Conservation (phyloP, 2,888 invertebrate genomes). For the Miltochrista miniata region DNA sequence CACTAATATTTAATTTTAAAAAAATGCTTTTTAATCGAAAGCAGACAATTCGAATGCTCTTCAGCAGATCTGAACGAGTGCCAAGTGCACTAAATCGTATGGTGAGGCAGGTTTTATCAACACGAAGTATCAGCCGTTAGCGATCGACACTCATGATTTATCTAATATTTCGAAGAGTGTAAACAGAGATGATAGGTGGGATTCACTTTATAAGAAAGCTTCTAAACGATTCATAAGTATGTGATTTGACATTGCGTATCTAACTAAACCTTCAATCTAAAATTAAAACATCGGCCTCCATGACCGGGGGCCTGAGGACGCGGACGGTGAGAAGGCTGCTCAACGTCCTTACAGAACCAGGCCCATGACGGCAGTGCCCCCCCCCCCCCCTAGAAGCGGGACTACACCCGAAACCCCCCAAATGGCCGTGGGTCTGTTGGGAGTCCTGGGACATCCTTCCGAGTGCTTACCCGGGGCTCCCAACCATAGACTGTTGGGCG, state of each 20-base stretch:
- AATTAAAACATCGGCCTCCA: too few relatives aligned
- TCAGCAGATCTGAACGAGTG: conserved; percentile 22
- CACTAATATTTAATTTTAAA: too few relatives aligned
- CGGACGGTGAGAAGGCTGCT: too few relatives aligned
- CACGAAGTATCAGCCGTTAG: conserved; percentile 14
- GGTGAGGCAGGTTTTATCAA: conserved; percentile 14
- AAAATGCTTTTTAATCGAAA: conserved; percentile 26
- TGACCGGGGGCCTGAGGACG: too few relatives aligned
- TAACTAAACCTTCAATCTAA: neutral
- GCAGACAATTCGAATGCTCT: conserved; percentile 21
- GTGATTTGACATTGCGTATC: neutral
- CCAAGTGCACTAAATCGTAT: conserved; percentile 32
- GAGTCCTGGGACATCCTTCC: too few relatives aligned
- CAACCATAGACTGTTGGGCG: too few relatives aligned
- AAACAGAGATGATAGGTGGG: neutral
- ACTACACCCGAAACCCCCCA: too few relatives aligned
- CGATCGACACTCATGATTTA: conserved; percentile 7
- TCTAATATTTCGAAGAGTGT: neutral
- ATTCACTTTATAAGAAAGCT: neutral
- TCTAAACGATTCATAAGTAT: neutral
- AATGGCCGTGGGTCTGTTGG: too few relatives aligned
- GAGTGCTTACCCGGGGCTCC: too few relatives aligned
- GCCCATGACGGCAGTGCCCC: too few relatives aligned
- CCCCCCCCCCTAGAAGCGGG: too few relatives aligned
- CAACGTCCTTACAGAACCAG: too few relatives aligned